phyloP scores from a whole-genome alignment of 2,797 vertebrate genomes.

The Hypotaenidia philippensis region DNA sequence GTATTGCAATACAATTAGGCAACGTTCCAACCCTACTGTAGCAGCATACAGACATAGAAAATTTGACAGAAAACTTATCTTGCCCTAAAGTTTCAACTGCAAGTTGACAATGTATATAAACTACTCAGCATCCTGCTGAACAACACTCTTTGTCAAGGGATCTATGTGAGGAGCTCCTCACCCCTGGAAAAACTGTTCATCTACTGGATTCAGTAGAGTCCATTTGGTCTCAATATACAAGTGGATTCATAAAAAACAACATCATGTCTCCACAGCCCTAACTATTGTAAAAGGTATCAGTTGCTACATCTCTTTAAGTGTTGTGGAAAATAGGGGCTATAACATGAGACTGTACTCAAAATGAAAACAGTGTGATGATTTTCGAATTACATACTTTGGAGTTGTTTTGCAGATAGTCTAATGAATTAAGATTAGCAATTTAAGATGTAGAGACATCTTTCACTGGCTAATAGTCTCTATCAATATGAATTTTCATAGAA shows the following conservation, averaged over 20 bases:
- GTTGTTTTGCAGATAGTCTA: neutral
- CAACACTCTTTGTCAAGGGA: neutral
- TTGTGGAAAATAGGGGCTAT: neutral
- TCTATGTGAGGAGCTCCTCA: neutral
- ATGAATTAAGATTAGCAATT: neutral
- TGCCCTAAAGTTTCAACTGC: neutral
- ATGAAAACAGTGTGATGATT: neutral
- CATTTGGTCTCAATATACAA: neutral
- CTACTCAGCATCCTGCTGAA: neutral
- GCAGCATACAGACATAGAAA: neutral
- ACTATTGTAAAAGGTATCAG: neutral
- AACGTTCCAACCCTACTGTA: neutral
- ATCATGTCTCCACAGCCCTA: neutral
- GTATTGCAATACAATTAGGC: neutral
- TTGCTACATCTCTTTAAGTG: neutral
- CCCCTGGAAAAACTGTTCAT: neutral
- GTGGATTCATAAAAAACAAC: neutral
- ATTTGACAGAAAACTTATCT: neutral
- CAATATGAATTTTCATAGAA: neutral
- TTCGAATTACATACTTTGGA: neutral
- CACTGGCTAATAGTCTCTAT: neutral
- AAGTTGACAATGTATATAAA: neutral
- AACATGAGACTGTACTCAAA: neutral
- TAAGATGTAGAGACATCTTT: neutral
- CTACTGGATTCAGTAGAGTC: fast-evolving